Conservation (phyloP, 2,888 invertebrate species). For the Synergus japonicus region DNA sequence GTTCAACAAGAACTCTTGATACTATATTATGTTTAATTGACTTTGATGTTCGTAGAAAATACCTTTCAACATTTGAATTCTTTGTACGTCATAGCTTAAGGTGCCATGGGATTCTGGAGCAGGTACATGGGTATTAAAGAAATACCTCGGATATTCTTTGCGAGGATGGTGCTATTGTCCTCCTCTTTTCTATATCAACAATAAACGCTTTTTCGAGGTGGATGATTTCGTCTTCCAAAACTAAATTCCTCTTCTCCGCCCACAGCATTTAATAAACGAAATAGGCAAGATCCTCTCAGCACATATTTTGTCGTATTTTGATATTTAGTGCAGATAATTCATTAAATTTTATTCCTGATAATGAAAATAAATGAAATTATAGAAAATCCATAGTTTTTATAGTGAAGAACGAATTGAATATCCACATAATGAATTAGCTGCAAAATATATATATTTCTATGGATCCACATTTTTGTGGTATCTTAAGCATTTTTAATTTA, state of each 20-base stretch:
- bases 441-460: background rate
- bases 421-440: background rate
- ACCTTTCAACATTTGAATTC: background rate
- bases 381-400: background rate
- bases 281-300: background rate
- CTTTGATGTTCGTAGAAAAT: background rate
- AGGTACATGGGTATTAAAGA: background rate
- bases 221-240: no score
- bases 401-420: background rate
- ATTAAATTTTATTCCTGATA: no score
- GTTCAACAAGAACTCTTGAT: background rate
- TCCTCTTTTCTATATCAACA: constrained; percentile 1
- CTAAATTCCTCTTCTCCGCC: background rate
- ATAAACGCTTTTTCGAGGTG: background rate
- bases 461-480: constrained; percentile 10
- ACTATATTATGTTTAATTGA: background rate
- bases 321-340: background rate
- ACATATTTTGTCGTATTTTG: background rate
- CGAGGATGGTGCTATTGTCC: background rate
- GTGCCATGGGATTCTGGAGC: background rate
- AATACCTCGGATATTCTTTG: background rate
- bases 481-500: constrained; percentile 47
- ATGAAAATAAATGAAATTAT: no score
- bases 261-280: background rate
- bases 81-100: background rate